A percentile compares a stretch with the other conserved stretches of the same genome.
phyloP scores from a whole-genome alignment of 2,113 vertebrate species.

The Anas platyrhynchos region DNA sequence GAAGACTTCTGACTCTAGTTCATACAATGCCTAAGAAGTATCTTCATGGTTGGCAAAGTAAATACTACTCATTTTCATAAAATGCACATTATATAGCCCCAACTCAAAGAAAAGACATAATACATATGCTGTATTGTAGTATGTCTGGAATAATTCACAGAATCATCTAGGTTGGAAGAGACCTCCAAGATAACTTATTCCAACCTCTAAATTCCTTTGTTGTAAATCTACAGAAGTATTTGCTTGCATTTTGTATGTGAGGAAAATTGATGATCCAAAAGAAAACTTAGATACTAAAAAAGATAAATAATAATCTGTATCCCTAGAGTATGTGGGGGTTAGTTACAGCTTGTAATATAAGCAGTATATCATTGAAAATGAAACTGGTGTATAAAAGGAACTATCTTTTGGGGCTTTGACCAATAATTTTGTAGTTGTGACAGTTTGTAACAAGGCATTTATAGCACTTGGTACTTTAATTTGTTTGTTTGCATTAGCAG shows the following conservation, averaged over 20 bases:
- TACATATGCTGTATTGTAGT: not conserved
- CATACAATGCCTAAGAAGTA: not conserved
- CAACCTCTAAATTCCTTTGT: not conserved
- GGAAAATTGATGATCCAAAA: slow-evolving; percentile 33
- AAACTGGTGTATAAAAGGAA: slow-evolving; percentile 7
- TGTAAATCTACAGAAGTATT: slow-evolving; percentile 10
- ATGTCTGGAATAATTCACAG: not conserved
- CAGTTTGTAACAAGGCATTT: not conserved
- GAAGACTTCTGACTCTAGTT: slow-evolving; percentile 14
- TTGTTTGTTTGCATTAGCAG: not conserved
- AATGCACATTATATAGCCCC: not conserved
- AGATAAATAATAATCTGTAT: not conserved
- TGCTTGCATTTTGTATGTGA: not conserved
- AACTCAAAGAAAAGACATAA: not conserved
- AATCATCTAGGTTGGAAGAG: too few relatives aligned
- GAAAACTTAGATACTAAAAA: not conserved
- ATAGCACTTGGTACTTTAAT: not conserved
- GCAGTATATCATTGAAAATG: slow-evolving; percentile 22
- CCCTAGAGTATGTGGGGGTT: not conserved
- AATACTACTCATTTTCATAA: slow-evolving; percentile 27
- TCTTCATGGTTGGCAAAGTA: not conserved
- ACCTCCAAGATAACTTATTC: too few relatives aligned
- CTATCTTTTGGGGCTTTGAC: not conserved
- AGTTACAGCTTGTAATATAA: slow-evolving; percentile 22
- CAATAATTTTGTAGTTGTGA: not conserved